Evolutionary conservation across 2,113 vertebrate genomes (phyloP), one percentile per base, ranked within the genome.

Genomic region (Trochalopteron elliotii): DNA sequence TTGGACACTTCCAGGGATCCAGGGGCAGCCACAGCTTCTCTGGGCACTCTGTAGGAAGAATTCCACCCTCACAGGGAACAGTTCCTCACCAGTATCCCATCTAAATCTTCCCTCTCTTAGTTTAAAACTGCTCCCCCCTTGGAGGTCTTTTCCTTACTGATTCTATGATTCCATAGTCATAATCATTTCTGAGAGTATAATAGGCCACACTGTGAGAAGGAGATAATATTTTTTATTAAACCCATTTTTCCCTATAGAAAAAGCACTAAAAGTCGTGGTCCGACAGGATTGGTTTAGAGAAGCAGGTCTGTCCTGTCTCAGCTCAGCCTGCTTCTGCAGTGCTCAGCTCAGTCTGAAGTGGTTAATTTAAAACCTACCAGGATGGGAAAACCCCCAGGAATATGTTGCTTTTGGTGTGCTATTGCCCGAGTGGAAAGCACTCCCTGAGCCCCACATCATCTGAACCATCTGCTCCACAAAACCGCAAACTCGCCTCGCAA

Each of bases 391-490:
- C 0, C 8, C 2, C 2, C n/a, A 27, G 19, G 67, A 83, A 31
- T 11, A 16, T 2, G 3, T 19, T 83, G 30, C 9, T 79, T 68
- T 69, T 42, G 42, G 57, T 91, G 87, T 96, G 74, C 60, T 69
- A 1, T 65, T 89, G 45, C 84, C 65, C 2, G 25, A 60, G 82
- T 22, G 80, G 53, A 94, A 85, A 93, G 30, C 21, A 39, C 65
- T 63, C 68, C 83, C 65, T 61, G 67, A 94, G 90, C 97, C 70
- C 63, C 59, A 83, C 91, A 61, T 85, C 91, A 85, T 33, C 72
- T 37, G 81, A 93, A 82, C 87, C 95, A 61, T 93, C 96, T 94
- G 56, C 86, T 97, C 93, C 83, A 84, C 72, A 74, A 89, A 97
- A 45, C 71, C 2, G 8, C 81, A 80, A 76, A 76, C 69, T n/a